These are phyloP conservation scores for Notodonta dromedarius DNA, from an alignment of 2,888 invertebrate species.

Conservation along the genomic window DNA sequence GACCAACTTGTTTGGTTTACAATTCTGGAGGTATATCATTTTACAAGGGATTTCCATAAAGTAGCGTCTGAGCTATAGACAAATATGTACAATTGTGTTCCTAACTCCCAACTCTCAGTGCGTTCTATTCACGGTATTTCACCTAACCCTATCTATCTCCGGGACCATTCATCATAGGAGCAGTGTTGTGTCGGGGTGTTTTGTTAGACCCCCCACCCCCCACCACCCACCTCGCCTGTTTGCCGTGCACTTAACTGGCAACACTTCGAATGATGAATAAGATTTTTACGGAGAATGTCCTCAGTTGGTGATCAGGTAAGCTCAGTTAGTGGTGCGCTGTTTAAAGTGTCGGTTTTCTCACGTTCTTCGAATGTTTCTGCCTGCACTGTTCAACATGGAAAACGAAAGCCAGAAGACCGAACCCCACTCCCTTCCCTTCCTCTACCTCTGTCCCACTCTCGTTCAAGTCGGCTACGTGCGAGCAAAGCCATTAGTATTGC, in stretches of 20 bases:
- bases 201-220: slow-evolving; percentile 24
- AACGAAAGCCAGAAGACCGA: too few relatives aligned
- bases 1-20: too few relatives aligned
- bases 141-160: slow-evolving; percentile 50
- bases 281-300: slow-evolving; percentile 19
- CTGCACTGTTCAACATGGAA: too few relatives aligned
- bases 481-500: too few relatives aligned
- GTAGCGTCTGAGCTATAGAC: too few relatives aligned
- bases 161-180: slow-evolving; percentile 44
- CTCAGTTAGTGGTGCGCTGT: neutral
- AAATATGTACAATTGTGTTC: neutral
- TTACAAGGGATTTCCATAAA: too few relatives aligned
- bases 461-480: too few relatives aligned
- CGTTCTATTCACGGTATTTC: slow-evolving; percentile 28
- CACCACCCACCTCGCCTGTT: slow-evolving; percentile 28
- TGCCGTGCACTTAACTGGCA: slow-evolving; percentile 43
- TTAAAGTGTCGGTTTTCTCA: too few relatives aligned
- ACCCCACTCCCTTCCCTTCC: too few relatives aligned
- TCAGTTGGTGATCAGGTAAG: neutral
- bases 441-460: too few relatives aligned
- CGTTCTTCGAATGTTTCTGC: too few relatives aligned
- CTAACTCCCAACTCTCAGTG: slow-evolving; percentile 14
- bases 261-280: slow-evolving; percentile 41
- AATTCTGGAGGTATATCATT: too few relatives aligned
- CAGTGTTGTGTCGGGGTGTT: slow-evolving; percentile 25